These are phyloP conservation scores for Eulemur macaco DNA, from an alignment of 2,113 vertebrate species.

Conservation along the genomic window DNA sequence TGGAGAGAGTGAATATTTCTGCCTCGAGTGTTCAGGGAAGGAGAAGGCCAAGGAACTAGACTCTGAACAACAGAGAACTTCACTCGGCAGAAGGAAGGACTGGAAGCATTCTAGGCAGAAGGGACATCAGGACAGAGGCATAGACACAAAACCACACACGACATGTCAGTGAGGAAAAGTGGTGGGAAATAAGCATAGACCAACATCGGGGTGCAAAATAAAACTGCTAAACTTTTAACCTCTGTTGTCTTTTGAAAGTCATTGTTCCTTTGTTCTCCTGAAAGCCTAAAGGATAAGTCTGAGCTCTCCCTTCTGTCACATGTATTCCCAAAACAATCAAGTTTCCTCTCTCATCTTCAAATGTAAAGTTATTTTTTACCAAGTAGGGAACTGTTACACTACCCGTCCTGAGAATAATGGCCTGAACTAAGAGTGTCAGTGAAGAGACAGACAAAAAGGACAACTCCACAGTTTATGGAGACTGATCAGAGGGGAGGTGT, in stretches of 20 bases:
- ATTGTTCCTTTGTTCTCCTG: neutral
- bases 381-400: neutral
- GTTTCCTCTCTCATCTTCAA: neutral
- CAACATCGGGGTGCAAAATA: neutral
- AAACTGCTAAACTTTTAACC: neutral
- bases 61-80: neutral
- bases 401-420: neutral
- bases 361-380: neutral
- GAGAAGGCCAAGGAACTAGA: neutral
- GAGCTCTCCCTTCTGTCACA: neutral
- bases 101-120: neutral
- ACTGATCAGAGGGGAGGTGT: neutral
- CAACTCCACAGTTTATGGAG: neutral
- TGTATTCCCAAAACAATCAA: neutral
- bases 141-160: neutral
- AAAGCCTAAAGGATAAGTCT: neutral
- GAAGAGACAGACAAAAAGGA: neutral
- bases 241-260: neutral
- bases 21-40: neutral
- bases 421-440: neutral
- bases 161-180: neutral
- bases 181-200: neutral
- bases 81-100: neutral
- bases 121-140: too few species aligned
- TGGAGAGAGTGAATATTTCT: neutral